Percentiles rank a stretch among this genome's conserved stretches.
phyloP scores from a whole-genome alignment of 2,888 invertebrate species.

The Epistrophe grossulariae region DNA sequence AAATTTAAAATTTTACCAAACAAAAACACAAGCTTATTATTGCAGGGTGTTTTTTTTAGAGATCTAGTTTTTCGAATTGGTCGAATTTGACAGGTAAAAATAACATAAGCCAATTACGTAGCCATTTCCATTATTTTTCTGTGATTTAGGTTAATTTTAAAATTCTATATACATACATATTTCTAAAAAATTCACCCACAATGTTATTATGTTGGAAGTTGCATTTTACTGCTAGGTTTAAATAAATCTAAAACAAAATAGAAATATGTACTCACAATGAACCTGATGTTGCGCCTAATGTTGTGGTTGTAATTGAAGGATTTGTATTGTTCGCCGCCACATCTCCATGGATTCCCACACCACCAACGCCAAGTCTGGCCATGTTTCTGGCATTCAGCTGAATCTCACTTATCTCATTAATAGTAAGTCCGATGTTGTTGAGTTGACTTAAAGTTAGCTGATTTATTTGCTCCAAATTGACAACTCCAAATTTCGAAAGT shows the following conservation, averaged over 20 bases:
- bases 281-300: not conserved
- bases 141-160: not conserved
- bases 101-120: too few relatives aligned
- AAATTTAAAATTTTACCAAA: constrained; percentile 29
- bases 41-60: not conserved
- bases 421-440: constrained; percentile 86
- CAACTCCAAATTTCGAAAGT: constrained; percentile 86
- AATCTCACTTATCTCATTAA: constrained; percentile 87
- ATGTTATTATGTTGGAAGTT: not conserved
- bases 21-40: not conserved
- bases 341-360: constrained; percentile 33
- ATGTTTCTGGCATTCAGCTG: constrained; percentile 87
- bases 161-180: not conserved
- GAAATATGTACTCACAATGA: constrained; percentile 52
- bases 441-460: constrained; percentile 87
- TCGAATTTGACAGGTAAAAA: too few relatives aligned
- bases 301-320: constrained; percentile 7
- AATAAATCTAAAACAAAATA: not conserved
- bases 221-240: not conserved
- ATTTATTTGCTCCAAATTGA: constrained; percentile 86
- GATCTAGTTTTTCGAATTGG: not conserved
- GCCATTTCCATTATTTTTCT: not conserved
- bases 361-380: constrained; percentile 84
- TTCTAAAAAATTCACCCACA: not conserved
- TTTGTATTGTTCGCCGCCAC: constrained; percentile 9